Evolutionary conservation across 2,888 invertebrate genomes (phyloP), one percentile per base, ranked within the genome.

Genomic region (Agrotis ipsilon): DNA sequence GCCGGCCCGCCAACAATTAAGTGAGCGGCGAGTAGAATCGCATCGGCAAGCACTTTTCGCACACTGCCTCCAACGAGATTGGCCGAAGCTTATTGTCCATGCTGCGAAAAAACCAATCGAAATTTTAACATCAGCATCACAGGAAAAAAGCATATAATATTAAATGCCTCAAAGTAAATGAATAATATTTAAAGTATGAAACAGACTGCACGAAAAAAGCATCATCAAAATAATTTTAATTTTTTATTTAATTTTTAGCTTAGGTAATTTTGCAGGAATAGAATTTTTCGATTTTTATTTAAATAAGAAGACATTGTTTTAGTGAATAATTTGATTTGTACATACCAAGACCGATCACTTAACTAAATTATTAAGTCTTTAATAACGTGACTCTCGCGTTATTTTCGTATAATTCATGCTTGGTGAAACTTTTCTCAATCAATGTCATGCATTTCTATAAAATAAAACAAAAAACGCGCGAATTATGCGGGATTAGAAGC

Each of bases 1-100:
- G 0, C 96, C 96, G 52, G 96, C 96, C 73, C 97, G 96, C 98
- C 98, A 98, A 87, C 98, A 98, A 79, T 97, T 97, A 43, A 98
- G 91, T 0, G 97, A 96, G 68, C 96, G 97, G 0, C 97, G 97
- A 82, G 97, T 96, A 0, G 97, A 96, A 82, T 97, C 96, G 84
- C 98, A 98, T 70, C 96, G 97, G 84, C 98, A 98, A 0, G 97
- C 97, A 81, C 96, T 96, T 48, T 96, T 96, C 69, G 97, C 97
- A 64, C 97, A 96, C 85, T 96, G 96, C 85, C 97, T 96, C 96
- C 97, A 97, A 51, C 97, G 96, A 11, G 97, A 96, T 67, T 96
- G 96, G 16, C 94, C 93, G 67, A 94, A 94, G 59, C 97, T 96
- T 72, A 97, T 96, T 69, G 96, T 96, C 98, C 98, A 98, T 59